Evolutionary conservation across 2,888 invertebrate species (phyloP).

Genomic region (Diogma glabrata): DNA sequence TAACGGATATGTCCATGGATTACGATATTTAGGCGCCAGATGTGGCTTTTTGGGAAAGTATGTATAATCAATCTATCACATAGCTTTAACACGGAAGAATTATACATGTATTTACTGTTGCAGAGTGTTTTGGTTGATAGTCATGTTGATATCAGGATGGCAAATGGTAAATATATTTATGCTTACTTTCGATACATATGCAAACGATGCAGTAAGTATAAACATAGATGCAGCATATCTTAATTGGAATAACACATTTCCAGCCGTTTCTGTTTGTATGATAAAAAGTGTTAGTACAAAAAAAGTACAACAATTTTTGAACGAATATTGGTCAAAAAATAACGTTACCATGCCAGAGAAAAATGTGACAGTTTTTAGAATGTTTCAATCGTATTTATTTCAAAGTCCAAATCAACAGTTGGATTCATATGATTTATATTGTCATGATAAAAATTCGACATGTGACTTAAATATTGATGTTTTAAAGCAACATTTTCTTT

Average conservation of each 20-base stretch:
- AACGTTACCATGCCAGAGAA: neutral
- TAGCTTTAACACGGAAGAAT: neutral
- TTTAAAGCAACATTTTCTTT: constrained; percentile 20
- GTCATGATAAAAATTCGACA: neutral
- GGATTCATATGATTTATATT: neutral
- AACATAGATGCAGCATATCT: constrained; percentile 15
- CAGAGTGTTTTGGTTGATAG: constrained; percentile 15
- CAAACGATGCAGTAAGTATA: constrained; percentile 13
- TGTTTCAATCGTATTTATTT: constrained; percentile 5
- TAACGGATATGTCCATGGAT: constrained; percentile 14
- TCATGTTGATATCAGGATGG: constrained; percentile 7
- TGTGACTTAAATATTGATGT: constrained; percentile 5
- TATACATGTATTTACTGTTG: neutral
- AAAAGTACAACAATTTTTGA: constrained; percentile 3
- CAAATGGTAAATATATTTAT: constrained; percentile 13
- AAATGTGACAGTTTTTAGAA: neutral
- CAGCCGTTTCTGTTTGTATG: constrained; percentile 15
- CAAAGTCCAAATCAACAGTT: constrained; percentile 3
- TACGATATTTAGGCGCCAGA: constrained; percentile 15
- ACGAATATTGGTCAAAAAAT: neutral
- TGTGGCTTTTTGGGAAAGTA: constrained; percentile 13
- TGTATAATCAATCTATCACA: too few species aligned
- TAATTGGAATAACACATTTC: constrained; percentile 16
- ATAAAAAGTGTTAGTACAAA: neutral
- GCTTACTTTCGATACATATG: constrained; percentile 11